Conservation (phyloP, 2,797 vertebrate species). For the Cossypha heuglini region DNA sequence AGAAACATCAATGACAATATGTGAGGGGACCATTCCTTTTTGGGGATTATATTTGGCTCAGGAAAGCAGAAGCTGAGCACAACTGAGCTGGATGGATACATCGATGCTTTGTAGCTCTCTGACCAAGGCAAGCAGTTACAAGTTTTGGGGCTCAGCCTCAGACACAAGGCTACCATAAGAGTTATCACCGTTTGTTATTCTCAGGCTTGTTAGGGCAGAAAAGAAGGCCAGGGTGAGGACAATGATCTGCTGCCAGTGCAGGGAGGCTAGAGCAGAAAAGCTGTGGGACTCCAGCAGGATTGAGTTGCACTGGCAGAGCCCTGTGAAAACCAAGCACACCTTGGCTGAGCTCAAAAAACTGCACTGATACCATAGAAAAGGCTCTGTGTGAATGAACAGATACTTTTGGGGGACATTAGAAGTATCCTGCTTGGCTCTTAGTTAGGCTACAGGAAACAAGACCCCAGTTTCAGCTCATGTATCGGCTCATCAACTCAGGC, state of each 20-base stretch:
- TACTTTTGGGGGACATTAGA: neutral
- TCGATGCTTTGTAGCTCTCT: neutral
- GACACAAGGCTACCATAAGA: neutral
- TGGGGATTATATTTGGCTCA: neutral
- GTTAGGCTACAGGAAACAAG: neutral
- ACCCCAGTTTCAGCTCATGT: neutral
- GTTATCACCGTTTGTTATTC: neutral
- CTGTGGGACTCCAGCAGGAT: rapidly evolving
- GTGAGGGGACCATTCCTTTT: neutral
- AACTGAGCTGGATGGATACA: neutral
- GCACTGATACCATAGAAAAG: neutral
- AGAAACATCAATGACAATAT: neutral
- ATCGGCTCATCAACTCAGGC: neutral
- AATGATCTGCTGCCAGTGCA: neutral
- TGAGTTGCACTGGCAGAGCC: neutral
- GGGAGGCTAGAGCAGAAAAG: neutral
- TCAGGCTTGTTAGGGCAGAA: neutral
- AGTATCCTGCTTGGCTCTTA: neutral
- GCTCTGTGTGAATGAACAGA: neutral
- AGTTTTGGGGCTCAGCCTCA: neutral
- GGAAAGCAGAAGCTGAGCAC: neutral
- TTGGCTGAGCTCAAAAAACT: neutral
- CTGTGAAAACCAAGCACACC: neutral
- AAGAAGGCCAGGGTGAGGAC: neutral
- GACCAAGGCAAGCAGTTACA: neutral